Percentiles rank a stretch among this genome's conserved stretches.
phyloP scores from a whole-genome alignment of 2,797 vertebrate genomes.

The Myotis daubentonii region DNA sequence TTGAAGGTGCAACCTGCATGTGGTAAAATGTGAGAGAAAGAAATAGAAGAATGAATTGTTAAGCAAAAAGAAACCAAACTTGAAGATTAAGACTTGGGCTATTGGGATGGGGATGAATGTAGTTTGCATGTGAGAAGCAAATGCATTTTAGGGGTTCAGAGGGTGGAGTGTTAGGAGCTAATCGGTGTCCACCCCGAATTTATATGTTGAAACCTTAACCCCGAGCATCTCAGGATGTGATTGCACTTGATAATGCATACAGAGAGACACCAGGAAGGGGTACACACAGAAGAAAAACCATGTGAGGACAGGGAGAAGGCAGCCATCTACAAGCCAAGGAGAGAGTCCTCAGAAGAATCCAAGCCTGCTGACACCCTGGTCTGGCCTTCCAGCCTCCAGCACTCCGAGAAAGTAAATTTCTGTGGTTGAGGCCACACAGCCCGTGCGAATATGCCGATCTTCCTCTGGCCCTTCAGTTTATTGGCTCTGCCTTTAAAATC shows the following conservation, averaged over 20 bases:
- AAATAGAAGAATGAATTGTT: background rate
- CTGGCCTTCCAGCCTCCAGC: background rate
- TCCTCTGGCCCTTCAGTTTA: slow-evolving; percentile 63
- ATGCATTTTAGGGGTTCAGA: background rate
- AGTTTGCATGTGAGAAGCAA: background rate
- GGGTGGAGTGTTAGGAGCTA: background rate
- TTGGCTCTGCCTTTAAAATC: slow-evolving; percentile 73
- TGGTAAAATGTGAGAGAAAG: background rate
- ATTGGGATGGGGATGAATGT: background rate
- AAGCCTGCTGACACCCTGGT: background rate
- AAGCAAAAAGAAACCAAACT: background rate
- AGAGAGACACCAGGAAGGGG: background rate
- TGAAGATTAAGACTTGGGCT: background rate
- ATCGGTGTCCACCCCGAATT: background rate
- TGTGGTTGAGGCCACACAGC: background rate
- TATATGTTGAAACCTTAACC: background rate
- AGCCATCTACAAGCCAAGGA: background rate
- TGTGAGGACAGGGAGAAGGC: background rate
- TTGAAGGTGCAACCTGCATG: background rate
- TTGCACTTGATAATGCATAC: background rate
- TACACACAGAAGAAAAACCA: background rate
- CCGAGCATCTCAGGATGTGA: background rate
- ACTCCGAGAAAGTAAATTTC: background rate
- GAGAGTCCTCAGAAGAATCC: background rate
- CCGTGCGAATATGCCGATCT: background rate